These are phyloP conservation scores for Andrena dorsata DNA, from an alignment of 2,888 invertebrate genomes.

Conservation along the genomic window DNA sequence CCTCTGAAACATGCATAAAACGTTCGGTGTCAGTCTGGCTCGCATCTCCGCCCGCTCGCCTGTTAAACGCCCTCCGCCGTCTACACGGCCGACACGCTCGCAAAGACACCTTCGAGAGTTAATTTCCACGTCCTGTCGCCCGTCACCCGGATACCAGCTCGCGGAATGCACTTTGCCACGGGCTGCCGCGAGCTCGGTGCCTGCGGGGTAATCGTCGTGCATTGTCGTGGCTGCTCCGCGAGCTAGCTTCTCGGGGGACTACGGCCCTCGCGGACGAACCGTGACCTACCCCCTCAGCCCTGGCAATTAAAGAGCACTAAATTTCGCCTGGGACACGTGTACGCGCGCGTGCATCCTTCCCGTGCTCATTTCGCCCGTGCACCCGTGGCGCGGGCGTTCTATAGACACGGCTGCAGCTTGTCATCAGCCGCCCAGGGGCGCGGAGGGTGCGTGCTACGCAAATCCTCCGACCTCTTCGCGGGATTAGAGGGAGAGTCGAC, in stretches of 20 bases:
- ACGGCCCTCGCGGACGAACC: slow-evolving; percentile 1
- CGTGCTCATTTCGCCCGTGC: slow-evolving; percentile 22
- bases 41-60: slow-evolving; percentile 35
- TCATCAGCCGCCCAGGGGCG: not conserved
- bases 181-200: not conserved
- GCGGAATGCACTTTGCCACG: slow-evolving; percentile 22
- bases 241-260: slow-evolving; percentile 8
- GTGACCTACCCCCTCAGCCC: slow-evolving; percentile 16
- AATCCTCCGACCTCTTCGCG: slow-evolving; percentile 12
- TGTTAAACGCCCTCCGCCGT: slow-evolving; percentile 36
- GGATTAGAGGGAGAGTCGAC: slow-evolving; percentile 1
- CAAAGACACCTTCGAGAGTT: slow-evolving; percentile 39
- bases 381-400: slow-evolving; percentile 4
- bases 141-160: slow-evolving; percentile 47
- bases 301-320: slow-evolving; percentile 56
- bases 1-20: slow-evolving; percentile 87
- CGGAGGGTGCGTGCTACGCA: not conserved
- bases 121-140: slow-evolving; percentile 41
- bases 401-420: slow-evolving; percentile 27
- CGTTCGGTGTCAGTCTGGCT: slow-evolving; percentile 41
- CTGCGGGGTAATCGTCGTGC: slow-evolving; percentile 32
- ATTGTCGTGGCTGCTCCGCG: slow-evolving; percentile 30
- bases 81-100: not conserved
- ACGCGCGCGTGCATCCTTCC: slow-evolving; percentile 2
- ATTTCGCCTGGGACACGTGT: slow-evolving; percentile 35